Conservation (phyloP, 1,140 invertebrate genomes). For the Homarus americanus region DNA sequence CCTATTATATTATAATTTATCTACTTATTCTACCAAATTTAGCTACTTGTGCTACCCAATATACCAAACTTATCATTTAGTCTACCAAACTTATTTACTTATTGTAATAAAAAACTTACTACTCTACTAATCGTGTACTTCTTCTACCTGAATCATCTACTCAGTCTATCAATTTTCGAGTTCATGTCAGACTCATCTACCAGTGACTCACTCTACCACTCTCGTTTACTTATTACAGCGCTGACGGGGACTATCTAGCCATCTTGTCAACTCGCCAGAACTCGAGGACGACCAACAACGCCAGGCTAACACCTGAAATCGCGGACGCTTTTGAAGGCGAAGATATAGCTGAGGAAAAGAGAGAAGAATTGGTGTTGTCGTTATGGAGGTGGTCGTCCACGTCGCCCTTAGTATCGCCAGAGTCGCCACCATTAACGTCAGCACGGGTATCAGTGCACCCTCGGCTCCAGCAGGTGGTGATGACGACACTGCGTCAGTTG, state of each 20-base stretch:
- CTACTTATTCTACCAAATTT: too few species aligned
- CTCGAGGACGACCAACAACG: background rate
- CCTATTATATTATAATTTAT: too few species aligned
- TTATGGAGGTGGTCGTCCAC: constrained; percentile 16
- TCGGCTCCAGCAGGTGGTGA: background rate
- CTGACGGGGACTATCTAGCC: constrained; percentile 15
- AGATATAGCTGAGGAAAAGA: background rate
- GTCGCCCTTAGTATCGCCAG: background rate
- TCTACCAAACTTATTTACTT: background rate
- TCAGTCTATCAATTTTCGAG: background rate
- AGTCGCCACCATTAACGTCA: background rate
- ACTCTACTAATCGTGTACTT: background rate
- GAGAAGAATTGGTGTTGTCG: background rate
- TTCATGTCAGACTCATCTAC: background rate
- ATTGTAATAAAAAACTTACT: background rate
- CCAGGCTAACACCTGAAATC: background rate
- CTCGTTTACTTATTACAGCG: background rate
- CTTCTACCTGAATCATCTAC: too few species aligned
- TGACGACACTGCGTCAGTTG: constrained; percentile 1
- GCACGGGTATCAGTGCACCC: too few species aligned
- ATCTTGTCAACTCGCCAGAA: constrained; percentile 7
- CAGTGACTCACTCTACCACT: background rate
- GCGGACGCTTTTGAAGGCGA: background rate
- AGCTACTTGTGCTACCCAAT: too few species aligned
- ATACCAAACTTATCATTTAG: background rate